Evolutionary conservation across 2,888 invertebrate genomes (phyloP).

Genomic region (Ectemnius lituratus): DNA sequence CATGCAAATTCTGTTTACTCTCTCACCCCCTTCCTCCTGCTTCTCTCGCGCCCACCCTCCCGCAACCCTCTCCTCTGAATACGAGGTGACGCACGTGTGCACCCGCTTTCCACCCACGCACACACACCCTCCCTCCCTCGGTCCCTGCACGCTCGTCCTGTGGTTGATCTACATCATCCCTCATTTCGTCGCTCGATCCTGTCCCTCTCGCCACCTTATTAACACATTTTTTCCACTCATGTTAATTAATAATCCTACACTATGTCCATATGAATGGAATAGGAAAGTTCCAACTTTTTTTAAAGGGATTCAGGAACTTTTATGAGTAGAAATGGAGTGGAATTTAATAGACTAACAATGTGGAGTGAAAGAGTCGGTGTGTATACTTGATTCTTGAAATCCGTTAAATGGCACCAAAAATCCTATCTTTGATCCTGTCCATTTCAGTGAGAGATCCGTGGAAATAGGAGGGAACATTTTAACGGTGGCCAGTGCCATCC

Average conservation of each 20-base stretch:
- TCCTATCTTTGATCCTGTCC: not conserved
- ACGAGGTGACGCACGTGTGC: conserved; percentile 62
- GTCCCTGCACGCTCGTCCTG: not conserved
- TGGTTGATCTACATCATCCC: conserved; percentile 9
- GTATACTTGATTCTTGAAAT: not conserved
- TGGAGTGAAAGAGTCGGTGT: not conserved
- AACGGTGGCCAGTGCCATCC: not conserved
- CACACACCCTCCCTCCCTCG: conserved; percentile 33
- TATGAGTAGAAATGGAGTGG: no score
- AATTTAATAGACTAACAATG: no score
- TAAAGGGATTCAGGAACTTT: no score
- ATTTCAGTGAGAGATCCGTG: not conserved
- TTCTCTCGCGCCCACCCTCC: conserved; percentile 36
- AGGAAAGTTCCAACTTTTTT: no score
- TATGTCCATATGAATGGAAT: no score
- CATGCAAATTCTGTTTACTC: conserved; percentile 77
- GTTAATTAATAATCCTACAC: conserved; percentile 34
- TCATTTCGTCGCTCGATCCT: conserved; percentile 32
- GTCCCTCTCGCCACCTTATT: conserved; percentile 41
- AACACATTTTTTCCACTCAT: conserved; percentile 38
- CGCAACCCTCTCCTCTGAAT: conserved; percentile 54
- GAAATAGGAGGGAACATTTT: not conserved
- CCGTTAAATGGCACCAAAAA: not conserved
- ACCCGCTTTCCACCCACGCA: conserved; percentile 54
- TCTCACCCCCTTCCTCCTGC: conserved; percentile 53